Percentiles rank a stretch among this genome's conserved stretches.
These are phyloP conservation scores for Laticauda laticaudata DNA, from an alignment of 2,113 vertebrate species.

Conservation along the genomic window DNA sequence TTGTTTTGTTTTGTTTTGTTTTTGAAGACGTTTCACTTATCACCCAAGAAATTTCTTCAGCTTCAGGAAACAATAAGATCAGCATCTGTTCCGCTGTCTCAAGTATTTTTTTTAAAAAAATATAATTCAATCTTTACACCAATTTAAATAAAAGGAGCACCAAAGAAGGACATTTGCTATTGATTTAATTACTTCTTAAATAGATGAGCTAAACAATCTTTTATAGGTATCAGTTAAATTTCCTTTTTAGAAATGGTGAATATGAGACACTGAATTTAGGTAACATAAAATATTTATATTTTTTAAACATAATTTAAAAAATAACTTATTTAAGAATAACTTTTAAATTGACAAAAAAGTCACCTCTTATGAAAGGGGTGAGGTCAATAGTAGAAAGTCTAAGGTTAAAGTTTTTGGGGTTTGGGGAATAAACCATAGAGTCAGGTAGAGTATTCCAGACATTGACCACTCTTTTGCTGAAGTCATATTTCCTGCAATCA, in stretches of 20 bases:
- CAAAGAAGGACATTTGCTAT: neutral
- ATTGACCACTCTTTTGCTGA: too few relatives aligned
- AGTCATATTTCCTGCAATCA: too few relatives aligned
- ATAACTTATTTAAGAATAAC: too few relatives aligned
- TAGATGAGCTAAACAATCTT: neutral
- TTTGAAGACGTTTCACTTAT: too few relatives aligned
- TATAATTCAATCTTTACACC: neutral
- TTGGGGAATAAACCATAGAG: too few relatives aligned
- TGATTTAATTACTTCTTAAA: neutral
- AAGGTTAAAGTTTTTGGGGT: too few relatives aligned
- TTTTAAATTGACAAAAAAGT: neutral
- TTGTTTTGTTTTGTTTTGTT: too few relatives aligned
- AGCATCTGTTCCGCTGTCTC: neutral
- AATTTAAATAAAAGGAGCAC: neutral
- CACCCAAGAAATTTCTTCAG: too few relatives aligned
- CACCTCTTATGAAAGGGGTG: too few relatives aligned
- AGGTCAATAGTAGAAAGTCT: too few relatives aligned
- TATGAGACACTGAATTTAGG: neutral
- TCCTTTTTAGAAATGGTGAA: neutral
- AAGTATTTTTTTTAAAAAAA: neutral
- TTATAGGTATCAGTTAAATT: neutral
- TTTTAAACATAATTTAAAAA: too few relatives aligned
- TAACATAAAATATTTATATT: neutral
- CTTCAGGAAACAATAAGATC: neutral
- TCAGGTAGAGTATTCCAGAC: too few relatives aligned